Evolutionary conservation across 2,113 vertebrate species (phyloP), one percentile per base, ranked within the genome.

Genomic region (Pterocles orientalis): DNA sequence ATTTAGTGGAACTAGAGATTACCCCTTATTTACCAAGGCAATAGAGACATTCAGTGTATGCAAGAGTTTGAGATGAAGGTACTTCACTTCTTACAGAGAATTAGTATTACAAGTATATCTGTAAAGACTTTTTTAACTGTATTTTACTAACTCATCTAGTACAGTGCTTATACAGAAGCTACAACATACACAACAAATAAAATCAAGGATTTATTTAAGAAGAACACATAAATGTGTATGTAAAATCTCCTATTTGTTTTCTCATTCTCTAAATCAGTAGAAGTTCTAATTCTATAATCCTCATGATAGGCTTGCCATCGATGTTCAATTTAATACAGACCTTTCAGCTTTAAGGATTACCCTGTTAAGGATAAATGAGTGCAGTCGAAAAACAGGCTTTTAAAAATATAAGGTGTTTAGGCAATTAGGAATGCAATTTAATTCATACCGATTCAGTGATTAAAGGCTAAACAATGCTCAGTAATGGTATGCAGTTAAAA

Each of bases 251-350:
- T 41, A 79, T 97, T 97, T 97, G 72, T 97, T 96, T 97, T 97
- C 86, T 97, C 94, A 95, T 97, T 98, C 78, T 94, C 80, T 81
- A 96, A 95, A 96, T 91, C 89, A 94, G 88, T 93, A 45, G 36
- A 95, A 88, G 87, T 94, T 97, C 96, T 97, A 97, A 97, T 97
- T 98, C 96, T 73, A 92, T 97, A 98, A 98, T 97, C 96, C 86
- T 95, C 82, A 84, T 95, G 92, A 97, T 95, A 94, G 84, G 43
- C 96, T 97, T 96, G 90, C 88, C 86, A 97, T 94, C 85, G 95
- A 96, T 97, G 92, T 95, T 97, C 95, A 97, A 97, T 97, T 91
- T 97, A 95, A 97, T 97, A 96, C 11, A 71, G 73, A 43, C 60
- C 90, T 97, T 98, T 96, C 94, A 94, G 94, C 79, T 97, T 97